Evolutionary conservation across 2,888 invertebrate genomes (phyloP), one percentile per base, ranked within the genome.

Genomic region (Rutpela maculata): DNA sequence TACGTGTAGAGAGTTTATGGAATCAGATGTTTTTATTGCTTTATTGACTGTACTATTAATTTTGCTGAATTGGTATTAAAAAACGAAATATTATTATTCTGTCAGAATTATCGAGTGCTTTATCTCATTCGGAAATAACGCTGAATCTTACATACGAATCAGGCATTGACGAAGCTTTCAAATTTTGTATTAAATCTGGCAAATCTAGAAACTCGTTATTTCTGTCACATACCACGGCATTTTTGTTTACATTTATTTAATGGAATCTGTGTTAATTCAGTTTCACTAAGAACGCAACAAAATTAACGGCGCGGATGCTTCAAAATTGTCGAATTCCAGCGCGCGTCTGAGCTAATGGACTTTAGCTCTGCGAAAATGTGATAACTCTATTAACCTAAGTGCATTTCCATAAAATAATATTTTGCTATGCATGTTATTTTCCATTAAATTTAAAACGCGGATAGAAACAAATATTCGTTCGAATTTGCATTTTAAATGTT

Each of bases 311-410:
- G 12, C 0, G 15, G 50, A 11, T 3, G 0, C 50, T 62, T 59
- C 35, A 62, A 62, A 62, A 62, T 35, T 62, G 31, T 62, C 62
- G 10, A 12, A n/a, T n/a, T 0, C 19, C 31, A 31, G 26, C n/a
- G n/a, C 62, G 62, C 35, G 6, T 62, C 62, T 31, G 62, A 17
- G n/a, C 62, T 62, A 62, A 62, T 62, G 62, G 62, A 62, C 62
- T 62, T 62, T n/a, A 62, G 31, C 31, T 62, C 60, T 57, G 10
- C 35, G 62, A 62, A 62, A 26, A 31, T 26, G 35, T 31, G 15
- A 62, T 62, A 62, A 62, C 31, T 10, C 11, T 62, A 62, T 62
- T 62, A 62, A 31, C 31, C 31, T 62, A 62, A 62, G 62, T 62
- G 62, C 62, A 31, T 62, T 62, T 62, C 35, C 31, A 31, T 31